Evolutionary conservation across 2,113 vertebrate species (phyloP).

Genomic region (Azemiops feae): DNA sequence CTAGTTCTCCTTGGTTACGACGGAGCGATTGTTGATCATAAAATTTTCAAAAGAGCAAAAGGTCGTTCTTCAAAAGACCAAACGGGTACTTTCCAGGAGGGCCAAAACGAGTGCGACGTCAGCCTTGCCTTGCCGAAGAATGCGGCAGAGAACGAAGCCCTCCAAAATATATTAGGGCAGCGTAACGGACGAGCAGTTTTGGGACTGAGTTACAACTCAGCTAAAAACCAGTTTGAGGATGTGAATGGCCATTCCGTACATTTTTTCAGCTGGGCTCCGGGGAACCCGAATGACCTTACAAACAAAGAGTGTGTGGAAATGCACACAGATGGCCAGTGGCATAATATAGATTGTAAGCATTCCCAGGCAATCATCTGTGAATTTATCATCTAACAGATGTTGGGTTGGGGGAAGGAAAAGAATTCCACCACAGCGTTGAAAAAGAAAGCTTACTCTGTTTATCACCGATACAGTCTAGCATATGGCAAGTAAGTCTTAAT

Average conservation of each 20-base stretch:
- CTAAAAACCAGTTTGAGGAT: constrained; percentile 1
- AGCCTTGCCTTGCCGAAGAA: constrained; percentile 18
- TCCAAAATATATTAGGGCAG: background rate
- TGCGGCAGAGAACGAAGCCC: background rate
- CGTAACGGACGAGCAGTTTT: background rate
- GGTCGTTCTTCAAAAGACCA: constrained; percentile 8
- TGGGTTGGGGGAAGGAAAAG: background rate
- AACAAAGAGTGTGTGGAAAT: constrained; percentile 3
- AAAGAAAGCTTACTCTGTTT: background rate
- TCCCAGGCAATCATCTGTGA: constrained; percentile 10
- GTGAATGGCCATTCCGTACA: background rate
- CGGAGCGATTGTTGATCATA: background rate
- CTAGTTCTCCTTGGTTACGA: constrained; percentile 8
- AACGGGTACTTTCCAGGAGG: background rate
- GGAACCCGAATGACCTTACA: background rate
- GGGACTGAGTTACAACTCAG: background rate
- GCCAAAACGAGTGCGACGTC: background rate
- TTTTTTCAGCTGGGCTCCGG: background rate
- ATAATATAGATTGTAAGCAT: background rate
- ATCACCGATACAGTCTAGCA: background rate
- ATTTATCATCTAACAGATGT: background rate
- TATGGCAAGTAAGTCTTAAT: background rate
- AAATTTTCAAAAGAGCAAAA: constrained; percentile 12
- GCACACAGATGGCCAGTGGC: background rate
- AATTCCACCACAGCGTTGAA: background rate